Percentiles rank a stretch among this genome's conserved stretches.
Evolutionary conservation across 2,888 invertebrate genomes (phyloP).

Genomic region (Limenitis camilla): DNA sequence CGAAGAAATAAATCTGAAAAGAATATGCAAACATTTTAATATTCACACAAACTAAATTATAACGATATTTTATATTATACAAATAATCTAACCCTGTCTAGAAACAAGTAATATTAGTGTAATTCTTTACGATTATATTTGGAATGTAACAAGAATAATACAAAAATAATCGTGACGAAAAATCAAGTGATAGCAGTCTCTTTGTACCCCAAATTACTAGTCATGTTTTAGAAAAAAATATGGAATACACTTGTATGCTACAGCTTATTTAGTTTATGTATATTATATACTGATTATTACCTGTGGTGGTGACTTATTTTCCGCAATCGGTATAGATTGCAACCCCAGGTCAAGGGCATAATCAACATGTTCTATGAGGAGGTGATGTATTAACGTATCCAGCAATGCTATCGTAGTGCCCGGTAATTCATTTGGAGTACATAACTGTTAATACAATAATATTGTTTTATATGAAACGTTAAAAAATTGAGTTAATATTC

Average conservation of each 20-base stretch:
- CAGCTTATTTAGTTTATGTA: no score
- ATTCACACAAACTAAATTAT: not conserved
- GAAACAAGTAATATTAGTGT: no score
- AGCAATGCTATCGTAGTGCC: slow-evolving; percentile 86
- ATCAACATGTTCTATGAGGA: slow-evolving; percentile 94
- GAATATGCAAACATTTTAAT: not conserved
- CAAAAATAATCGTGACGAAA: no score
- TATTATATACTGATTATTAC: slow-evolving; percentile 28
- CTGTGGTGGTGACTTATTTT: slow-evolving; percentile 88
- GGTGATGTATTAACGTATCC: slow-evolving; percentile 87
- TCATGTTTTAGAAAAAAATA: no score
- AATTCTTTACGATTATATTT: no score
- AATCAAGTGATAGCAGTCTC: no score
- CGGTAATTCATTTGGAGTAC: slow-evolving; percentile 84
- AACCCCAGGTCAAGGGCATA: slow-evolving; percentile 96
- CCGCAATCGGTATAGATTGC: slow-evolving; percentile 90
- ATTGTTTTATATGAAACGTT: no score
- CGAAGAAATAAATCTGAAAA: slow-evolving; percentile 91
- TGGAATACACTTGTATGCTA: no score
- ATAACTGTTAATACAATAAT: slow-evolving; percentile 66
- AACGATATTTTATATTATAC: not conserved
- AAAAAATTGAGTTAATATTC: no score
- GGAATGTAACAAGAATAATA: no score
- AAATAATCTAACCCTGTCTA: no score
- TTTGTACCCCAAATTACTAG: no score